Base-by-base conservation (phyloP, 2,113 vertebrate species). In the Amphiprion ocellaris region DNA sequence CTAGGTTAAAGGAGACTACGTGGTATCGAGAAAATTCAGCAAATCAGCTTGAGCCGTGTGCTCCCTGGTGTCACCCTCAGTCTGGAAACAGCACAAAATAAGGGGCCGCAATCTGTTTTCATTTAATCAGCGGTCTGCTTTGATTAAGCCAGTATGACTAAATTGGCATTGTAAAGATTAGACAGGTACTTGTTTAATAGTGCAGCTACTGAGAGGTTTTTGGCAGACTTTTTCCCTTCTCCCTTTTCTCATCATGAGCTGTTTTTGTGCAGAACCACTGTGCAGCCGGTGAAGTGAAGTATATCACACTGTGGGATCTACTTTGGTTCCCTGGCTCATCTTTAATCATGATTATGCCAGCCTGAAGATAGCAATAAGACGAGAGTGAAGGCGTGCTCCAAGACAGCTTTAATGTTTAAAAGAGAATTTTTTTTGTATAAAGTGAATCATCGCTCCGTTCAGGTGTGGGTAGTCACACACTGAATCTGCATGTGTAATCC, bases 81-180 rank as follows among this genome's bases (percentile, higher is more conserved):
- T 73, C 49, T 54, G 69, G 47, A 50, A 71, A 56, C 47, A 6
- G 0, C 52, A 67, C 53, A 65, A 79, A 76, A 77, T 63, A 50
- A 37, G 46, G 10, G 58, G n/a, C 68, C 52, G 10, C 84, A 79
- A 62, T 79, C 79, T 79, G 74, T 84, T 91, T 87, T 82, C 68
- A 69, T 85, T 86, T 80, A 71, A 83, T 87, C 80, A 86, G 68
- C 62, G 6, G 69, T 90, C 90, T 66, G 26, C 67, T 83, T 81
- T 75, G 81, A 89, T 92, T 78, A 81, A 77, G 60, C 75, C 75
- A 47, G 8, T 70, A 9, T 4, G 39, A 69, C 47, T 74, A 68
- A 76, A 85, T 59, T 58, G 74, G 55, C 14, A 21, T 66, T 55
- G 49, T 82, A 41, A 69, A 78, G 66, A 11, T 67, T 41, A 81